phyloP scores from a whole-genome alignment of 2,113 vertebrate species.

The Vidua chalybeata region DNA sequence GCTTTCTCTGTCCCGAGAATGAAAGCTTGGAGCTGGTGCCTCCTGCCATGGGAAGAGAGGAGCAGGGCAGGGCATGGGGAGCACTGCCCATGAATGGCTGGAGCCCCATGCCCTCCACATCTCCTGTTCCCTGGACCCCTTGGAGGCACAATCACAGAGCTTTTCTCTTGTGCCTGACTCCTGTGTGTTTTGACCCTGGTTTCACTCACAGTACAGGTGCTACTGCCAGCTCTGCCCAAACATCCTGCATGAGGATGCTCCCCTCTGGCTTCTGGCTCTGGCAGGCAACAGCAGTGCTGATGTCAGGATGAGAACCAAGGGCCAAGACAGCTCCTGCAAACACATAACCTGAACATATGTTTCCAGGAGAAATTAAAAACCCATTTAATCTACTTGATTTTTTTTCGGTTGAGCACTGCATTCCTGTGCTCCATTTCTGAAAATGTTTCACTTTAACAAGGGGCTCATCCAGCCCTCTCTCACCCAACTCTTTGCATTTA shows the following conservation, averaged over 20 bases:
- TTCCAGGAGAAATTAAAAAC: background rate
- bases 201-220: fast-evolving
- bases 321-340: background rate
- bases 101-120: background rate
- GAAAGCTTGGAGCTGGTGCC: background rate
- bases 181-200: background rate
- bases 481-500: background rate
- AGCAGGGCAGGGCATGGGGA: background rate
- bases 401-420: background rate
- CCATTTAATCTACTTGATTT: background rate
- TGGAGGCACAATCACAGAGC: background rate
- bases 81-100: background rate
- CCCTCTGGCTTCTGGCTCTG: background rate
- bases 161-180: background rate
- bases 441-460: background rate
- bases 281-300: background rate
- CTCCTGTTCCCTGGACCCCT: background rate
- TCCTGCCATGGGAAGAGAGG: background rate
- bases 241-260: background rate
- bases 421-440: background rate
- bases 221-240: background rate
- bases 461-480: background rate
- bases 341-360: background rate
- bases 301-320: background rate
- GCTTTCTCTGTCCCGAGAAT: background rate